Conservation (phyloP, 2,113 vertebrate genomes). For the Rhinoderma darwinii region DNA sequence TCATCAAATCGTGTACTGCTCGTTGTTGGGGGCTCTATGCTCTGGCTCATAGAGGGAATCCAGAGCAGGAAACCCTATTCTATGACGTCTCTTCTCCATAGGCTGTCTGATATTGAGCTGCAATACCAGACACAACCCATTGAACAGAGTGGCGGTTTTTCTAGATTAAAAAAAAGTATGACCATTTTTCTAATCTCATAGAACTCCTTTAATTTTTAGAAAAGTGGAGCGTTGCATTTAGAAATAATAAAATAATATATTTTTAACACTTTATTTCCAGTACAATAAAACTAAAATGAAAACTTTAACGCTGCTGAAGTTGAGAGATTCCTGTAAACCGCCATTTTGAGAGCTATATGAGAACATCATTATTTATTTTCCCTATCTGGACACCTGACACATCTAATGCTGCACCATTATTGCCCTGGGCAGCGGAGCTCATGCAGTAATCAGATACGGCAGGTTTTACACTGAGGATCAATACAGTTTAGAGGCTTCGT, state of each 20-base stretch:
- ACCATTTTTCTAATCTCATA: not conserved
- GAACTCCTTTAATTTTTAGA: not conserved
- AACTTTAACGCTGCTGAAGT: not conserved
- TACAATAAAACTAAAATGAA: too few relatives aligned
- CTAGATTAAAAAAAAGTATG: not conserved
- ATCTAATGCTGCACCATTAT: not conserved
- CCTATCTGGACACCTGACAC: not conserved
- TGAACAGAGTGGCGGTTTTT: not conserved
- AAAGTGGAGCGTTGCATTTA: not conserved
- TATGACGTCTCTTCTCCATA: not conserved
- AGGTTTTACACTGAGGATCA: not conserved
- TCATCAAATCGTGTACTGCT: not conserved
- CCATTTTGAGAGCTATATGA: not conserved
- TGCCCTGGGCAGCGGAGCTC: not conserved
- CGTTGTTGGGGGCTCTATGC: not conserved
- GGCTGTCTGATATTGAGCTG: not conserved
- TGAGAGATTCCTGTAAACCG: not conserved
- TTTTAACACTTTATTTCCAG: not conserved
- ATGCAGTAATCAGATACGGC: conserved; percentile 15
- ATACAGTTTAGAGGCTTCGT: conserved; percentile 13
- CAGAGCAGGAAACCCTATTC: not conserved
- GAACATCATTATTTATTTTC: not conserved
- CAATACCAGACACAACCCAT: too few relatives aligned
- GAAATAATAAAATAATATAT: not conserved
- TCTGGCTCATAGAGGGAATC: not conserved